These are phyloP conservation scores for Conops quadrifasciatus DNA, from an alignment of 2,888 invertebrate species.

Conservation along the genomic window DNA sequence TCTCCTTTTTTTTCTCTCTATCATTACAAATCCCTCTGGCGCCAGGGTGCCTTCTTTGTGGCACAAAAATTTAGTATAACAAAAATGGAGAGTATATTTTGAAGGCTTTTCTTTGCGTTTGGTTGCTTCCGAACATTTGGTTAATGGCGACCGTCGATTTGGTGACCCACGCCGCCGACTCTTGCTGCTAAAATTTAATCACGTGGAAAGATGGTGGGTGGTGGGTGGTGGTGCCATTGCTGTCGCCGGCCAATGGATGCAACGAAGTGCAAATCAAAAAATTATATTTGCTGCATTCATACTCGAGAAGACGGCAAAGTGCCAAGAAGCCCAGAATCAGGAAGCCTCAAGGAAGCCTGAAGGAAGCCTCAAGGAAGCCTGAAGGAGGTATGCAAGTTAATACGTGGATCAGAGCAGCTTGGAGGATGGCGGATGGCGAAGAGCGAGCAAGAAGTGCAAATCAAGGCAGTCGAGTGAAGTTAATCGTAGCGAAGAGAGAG, in stretches of 20 bases:
- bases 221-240: background rate
- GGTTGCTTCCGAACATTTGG: slow-evolving; percentile 3
- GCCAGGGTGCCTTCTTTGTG: background rate
- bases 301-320: slow-evolving; percentile 5
- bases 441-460: too few relatives aligned
- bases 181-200: background rate
- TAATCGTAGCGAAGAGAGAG: too few relatives aligned
- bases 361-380: background rate
- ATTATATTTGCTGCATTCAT: slow-evolving; percentile 28
- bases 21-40: background rate
- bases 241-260: slow-evolving; percentile 22
- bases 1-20: background rate
- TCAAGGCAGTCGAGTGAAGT: too few relatives aligned
- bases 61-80: background rate
- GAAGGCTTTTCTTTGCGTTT: slow-evolving; percentile 18
- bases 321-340: slow-evolving; percentile 28
- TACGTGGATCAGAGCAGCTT: background rate
- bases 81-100: slow-evolving; percentile 26
- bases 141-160: background rate
- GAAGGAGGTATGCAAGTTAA: background rate
- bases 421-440: background rate
- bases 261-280: slow-evolving; percentile 31
- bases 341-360: background rate
- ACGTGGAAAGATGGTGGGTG: background rate
- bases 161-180: background rate